These are phyloP conservation scores for Nebria ingens DNA, from an alignment of 1,140 invertebrate species.

Conservation along the genomic window DNA sequence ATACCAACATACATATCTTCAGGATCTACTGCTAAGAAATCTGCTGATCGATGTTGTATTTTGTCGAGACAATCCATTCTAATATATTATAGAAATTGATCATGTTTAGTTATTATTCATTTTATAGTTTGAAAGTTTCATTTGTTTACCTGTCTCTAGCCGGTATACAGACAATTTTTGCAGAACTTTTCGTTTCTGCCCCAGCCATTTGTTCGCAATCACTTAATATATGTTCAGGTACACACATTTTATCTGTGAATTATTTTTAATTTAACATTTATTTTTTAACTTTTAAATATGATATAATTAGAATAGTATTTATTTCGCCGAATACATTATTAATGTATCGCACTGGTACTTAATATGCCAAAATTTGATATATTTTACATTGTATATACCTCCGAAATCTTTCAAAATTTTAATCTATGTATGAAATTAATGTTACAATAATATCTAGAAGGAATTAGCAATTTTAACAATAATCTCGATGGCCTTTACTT, in stretches of 20 bases:
- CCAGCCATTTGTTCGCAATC: constrained; percentile 54
- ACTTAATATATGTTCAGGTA: constrained; percentile 48
- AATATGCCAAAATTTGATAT: background rate
- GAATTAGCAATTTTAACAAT: background rate
- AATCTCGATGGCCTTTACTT: no score
- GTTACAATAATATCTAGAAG: background rate
- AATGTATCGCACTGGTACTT: no score
- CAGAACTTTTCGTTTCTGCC: constrained; percentile 49
- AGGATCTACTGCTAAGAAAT: constrained; percentile 69
- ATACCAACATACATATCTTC: constrained; percentile 76
- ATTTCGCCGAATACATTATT: no score
- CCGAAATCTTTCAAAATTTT: background rate
- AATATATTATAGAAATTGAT: constrained; percentile 11
- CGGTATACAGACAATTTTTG: constrained; percentile 50
- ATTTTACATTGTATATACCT: background rate
- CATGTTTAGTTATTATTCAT: background rate
- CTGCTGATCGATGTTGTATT: constrained; percentile 62
- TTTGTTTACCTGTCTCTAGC: constrained; percentile 51
- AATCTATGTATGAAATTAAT: background rate
- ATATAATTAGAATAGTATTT: background rate
- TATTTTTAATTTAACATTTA: background rate
- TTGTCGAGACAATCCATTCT: constrained; percentile 63
- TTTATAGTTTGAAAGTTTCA: constrained; percentile 6
- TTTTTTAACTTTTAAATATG: background rate
- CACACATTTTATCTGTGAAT: constrained; percentile 56